phyloP scores from a whole-genome alignment of 1,140 invertebrate genomes.

The Palaemon carinicauda region DNA sequence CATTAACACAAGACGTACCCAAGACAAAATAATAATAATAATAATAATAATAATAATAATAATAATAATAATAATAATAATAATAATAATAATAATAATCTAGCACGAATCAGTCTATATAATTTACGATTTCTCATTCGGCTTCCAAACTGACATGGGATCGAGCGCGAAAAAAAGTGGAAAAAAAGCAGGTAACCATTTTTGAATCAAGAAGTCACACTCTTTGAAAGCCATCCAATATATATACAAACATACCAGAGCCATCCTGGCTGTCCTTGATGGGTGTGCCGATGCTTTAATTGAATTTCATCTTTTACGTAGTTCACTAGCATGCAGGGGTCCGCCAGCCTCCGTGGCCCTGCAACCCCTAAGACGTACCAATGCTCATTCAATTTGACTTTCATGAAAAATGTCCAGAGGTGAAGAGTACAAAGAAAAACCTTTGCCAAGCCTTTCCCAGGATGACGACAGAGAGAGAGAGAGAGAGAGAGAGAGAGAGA shows the following conservation, averaged over 20 bases:
- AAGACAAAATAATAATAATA: too few relatives aligned
- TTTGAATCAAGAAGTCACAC: neutral
- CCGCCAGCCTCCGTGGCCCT: too few relatives aligned
- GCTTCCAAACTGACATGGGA: neutral
- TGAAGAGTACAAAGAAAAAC: neutral
- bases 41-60: too few relatives aligned
- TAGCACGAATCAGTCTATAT: too few relatives aligned
- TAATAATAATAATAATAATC: too few relatives aligned
- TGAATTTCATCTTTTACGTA: too few relatives aligned
- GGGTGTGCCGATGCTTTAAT: too few relatives aligned
- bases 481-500: conserved; percentile 37
- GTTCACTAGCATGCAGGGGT: too few relatives aligned
- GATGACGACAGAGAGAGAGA: conserved; percentile 12
- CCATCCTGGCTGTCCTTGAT: too few relatives aligned
- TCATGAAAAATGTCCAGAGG: neutral
- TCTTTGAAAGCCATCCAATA: neutral
- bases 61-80: too few relatives aligned
- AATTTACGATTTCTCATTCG: neutral
- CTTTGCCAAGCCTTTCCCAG: neutral
- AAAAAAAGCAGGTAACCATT: neutral
- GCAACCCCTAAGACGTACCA: too few relatives aligned
- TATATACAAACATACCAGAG: neutral
- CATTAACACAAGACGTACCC: neutral
- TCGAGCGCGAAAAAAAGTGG: neutral
- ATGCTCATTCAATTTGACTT: too few relatives aligned